Evolutionary conservation across 2,797 vertebrate genomes (phyloP), one percentile per base, ranked within the genome.

Genomic region (Typhlichthys subterraneus): DNA sequence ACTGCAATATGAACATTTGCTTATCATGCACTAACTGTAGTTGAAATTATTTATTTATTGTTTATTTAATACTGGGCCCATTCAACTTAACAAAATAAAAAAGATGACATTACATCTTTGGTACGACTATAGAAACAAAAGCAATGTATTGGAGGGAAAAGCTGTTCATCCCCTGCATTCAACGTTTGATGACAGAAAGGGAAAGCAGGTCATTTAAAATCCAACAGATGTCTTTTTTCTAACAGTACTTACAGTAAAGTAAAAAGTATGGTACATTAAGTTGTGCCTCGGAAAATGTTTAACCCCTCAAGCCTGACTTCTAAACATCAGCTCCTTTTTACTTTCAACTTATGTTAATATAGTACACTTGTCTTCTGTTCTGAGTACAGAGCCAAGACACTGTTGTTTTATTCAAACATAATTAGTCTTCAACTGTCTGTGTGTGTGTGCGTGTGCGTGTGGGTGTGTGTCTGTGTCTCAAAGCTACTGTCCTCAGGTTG

Each of bases 401-500:
- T 84, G 79, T 84, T 87, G 81, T 85, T 89, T 87, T 87, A 91
- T 87, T 88, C 80, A 80, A 79, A 85, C 63, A 70, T 88, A 86
- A 90, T 88, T 85, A 87, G 82, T 69, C 77, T 73, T 77, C 60
- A 78, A 72, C 72, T 14, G 12, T 46, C 17, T 48, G 65, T 15
- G 66, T 65, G 61, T 15, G 59, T 61, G 69, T 7, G 33, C 49
- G 17, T 46, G 49, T 52, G 31, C 52, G 59, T 52, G 59, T 53
- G 49, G 14, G 12, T 50, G 59, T 23, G 59, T 53, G 60, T 12
- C 10, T 23, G 33, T 23, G 51, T 17, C 50, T 53, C 14, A n/a
- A 8, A 61, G 74, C 63, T 64, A 75, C 57, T 85, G 74, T 90
- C 83, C 86, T 82, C 77, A 17, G 87, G 86, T 88, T 74, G 81